phyloP scores from a whole-genome alignment of 2,113 vertebrate genomes.

The Pelecanus crispus region DNA sequence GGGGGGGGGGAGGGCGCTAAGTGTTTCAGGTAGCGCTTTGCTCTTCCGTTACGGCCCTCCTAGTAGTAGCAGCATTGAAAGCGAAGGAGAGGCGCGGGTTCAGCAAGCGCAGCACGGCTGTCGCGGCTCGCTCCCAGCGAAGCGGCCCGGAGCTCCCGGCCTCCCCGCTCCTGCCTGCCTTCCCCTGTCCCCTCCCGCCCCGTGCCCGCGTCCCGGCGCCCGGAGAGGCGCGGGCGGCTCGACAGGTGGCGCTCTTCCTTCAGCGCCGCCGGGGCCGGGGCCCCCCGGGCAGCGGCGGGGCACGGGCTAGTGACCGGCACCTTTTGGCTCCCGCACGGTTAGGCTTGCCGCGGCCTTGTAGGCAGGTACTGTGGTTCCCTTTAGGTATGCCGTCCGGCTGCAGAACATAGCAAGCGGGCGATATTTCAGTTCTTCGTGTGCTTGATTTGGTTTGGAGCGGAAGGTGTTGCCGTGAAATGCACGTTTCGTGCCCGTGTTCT shows the following conservation, averaged over 20 bases:
- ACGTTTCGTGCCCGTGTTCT: rapidly evolving
- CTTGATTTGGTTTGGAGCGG: not conserved
- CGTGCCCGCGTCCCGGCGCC: no score
- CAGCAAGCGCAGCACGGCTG: rapidly evolving
- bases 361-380: not conserved
- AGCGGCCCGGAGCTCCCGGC: not conserved
- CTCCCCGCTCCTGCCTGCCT: not conserved
- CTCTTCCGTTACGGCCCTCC: no score
- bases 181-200: not conserved
- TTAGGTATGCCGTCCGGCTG: rapidly evolving
- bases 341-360: rapidly evolving
- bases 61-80: rapidly evolving
- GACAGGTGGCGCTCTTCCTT: not conserved
- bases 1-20: not conserved
- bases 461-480: rapidly evolving
- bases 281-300: not conserved
- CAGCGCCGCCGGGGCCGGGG: not conserved
- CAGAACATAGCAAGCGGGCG: rapidly evolving
- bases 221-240: not conserved
- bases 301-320: rapidly evolving
- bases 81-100: not conserved
- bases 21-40: rapidly evolving
- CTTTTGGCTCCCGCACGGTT: not conserved
- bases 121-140: no score
- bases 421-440: rapidly evolving